Evolutionary conservation across 2,797 vertebrate species (phyloP), one percentile per base, ranked within the genome.

Genomic region (Borostomias antarcticus): DNA sequence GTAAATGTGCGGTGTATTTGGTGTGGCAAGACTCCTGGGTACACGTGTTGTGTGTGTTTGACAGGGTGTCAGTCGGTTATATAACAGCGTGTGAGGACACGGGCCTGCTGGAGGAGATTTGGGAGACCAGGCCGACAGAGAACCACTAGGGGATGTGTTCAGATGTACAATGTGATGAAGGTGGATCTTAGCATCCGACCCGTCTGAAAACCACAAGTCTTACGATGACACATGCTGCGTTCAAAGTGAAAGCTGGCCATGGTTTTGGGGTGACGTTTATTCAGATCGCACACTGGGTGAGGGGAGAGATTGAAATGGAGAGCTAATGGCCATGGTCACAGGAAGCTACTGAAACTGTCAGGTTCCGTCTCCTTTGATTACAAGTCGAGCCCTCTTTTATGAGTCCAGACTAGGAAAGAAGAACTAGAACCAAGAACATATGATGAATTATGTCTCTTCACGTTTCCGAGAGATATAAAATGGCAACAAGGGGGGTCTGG

Each of bases 1-100:
- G 45, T 66, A 48, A 75, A 78, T 76, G 56, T 50, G 69, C 73
- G 78, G 84, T 26, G 77, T 70, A 77, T 81, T 71, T 64, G 72
- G 64, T 47, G 65, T 74, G 75, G n/a, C n/a, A n/a, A n/a, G n/a
- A n/a, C n/a, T n/a, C n/a, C n/a, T n/a, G n/a, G n/a, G n/a, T n/a
- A 29, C 9, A 37, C 17, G 37, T 40, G 37, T 40, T 43, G 13
- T 43, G 40, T 51, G 77, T 70, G 79, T 81, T 72, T 65, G 73
- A n/a, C n/a, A n/a, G 64, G 43, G 65, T 74, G 75, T 80, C n/a
- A 26, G 70, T 56, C 45, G 58, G 60, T 88, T 88, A 76, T 62
- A 54, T 82, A 87, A 89, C 68, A 58, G 74, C 64, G 64, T 75
- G 58, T 59, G 33, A 80, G 70, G 71, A 72, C 25, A 78, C 37